Conservation (phyloP, 2,888 invertebrate species). For the Petrolisthes cinctipes region DNA sequence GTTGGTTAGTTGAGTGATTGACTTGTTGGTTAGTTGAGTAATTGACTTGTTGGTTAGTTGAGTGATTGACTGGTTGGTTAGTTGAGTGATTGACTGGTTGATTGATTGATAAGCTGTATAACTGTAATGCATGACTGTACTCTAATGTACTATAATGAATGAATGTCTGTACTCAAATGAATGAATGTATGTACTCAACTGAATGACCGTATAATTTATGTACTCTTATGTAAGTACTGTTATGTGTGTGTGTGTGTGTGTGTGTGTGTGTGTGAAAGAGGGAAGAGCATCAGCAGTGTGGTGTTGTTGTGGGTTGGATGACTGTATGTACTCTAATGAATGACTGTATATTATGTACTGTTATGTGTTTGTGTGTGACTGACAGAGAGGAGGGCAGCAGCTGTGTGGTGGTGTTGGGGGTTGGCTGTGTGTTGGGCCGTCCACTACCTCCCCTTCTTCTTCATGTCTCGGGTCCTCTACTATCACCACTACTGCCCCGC, state of each 20-base stretch:
- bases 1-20: too few relatives aligned
- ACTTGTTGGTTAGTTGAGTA: too few relatives aligned
- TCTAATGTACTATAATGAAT: not conserved
- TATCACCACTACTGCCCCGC: constrained; percentile 63
- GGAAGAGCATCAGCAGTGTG: constrained; percentile 17
- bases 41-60: too few relatives aligned
- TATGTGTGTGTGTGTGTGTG: too few relatives aligned
- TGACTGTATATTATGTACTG: not conserved
- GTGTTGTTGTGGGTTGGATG: too few relatives aligned
- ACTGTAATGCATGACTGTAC: too few relatives aligned
- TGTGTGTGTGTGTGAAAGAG: too few relatives aligned
- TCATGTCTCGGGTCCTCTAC: constrained; percentile 65
- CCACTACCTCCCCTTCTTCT: constrained; percentile 65
- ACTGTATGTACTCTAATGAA: not conserved
- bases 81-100: too few relatives aligned
- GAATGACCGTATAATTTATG: not conserved
- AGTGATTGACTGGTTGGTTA: too few relatives aligned
- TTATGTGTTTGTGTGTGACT: not conserved
- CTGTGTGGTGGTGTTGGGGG: constrained; percentile 43
- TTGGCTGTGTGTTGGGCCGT: constrained; percentile 55
- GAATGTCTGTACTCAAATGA: not conserved
- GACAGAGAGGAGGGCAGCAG: not conserved
- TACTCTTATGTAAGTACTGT: not conserved
- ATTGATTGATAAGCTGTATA: too few relatives aligned
- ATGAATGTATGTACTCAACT: not conserved